These are phyloP conservation scores for Bombylius discolor DNA, from an alignment of 2,888 invertebrate genomes.

Conservation along the genomic window DNA sequence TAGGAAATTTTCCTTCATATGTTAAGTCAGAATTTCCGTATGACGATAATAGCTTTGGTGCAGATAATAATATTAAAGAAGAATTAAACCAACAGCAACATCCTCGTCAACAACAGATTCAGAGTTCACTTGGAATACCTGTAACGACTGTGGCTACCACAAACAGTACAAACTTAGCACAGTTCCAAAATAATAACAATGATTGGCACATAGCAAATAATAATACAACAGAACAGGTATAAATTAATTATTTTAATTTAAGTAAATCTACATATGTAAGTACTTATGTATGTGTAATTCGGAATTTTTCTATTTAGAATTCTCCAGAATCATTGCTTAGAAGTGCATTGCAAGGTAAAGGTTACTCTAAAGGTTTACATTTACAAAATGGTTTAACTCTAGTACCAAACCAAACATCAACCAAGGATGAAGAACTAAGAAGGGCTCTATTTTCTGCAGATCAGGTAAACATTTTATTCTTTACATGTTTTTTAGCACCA, in stretches of 20 bases:
- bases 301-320: constrained; percentile 24
- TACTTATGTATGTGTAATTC: not conserved
- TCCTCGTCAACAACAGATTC: constrained; percentile 13
- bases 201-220: constrained; percentile 71
- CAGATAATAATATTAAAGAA: constrained; percentile 47
- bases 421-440: constrained; percentile 45
- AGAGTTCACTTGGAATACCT: constrained; percentile 19
- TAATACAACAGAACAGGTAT: constrained; percentile 42
- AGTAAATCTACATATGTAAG: not conserved
- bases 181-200: constrained; percentile 56
- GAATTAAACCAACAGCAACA: constrained; percentile 23
- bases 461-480: constrained; percentile 18
- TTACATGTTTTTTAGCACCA: not conserved
- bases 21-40: constrained; percentile 64
- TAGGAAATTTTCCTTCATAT: constrained; percentile 55
- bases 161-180: constrained; percentile 41
- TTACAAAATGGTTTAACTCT: constrained; percentile 33
- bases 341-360: constrained; percentile 74
- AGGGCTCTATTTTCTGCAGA: constrained; percentile 42
- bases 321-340: constrained; percentile 60
- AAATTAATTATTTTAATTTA: not conserved
- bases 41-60: constrained; percentile 63
- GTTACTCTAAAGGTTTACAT: constrained; percentile 35
- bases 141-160: constrained; percentile 22
- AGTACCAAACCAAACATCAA: constrained; percentile 30